Percentiles rank a stretch among this genome's conserved stretches.
Conservation (phyloP, 2,113 vertebrate genomes). For the Ptychochromis oligacanthus region DNA sequence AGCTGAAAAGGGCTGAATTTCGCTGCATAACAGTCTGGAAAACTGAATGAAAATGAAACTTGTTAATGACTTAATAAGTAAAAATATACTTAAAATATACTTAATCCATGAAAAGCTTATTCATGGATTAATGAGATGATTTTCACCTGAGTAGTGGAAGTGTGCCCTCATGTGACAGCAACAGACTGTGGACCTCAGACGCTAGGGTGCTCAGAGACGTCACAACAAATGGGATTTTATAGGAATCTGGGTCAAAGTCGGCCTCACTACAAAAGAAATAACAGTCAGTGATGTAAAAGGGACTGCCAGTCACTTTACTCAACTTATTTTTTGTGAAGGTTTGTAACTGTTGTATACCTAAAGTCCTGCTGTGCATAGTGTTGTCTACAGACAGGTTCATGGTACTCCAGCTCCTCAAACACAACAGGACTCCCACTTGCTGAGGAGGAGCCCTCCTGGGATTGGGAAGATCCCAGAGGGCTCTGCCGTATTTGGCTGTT, state of each 20-base stretch:
- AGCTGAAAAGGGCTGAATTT: constrained; percentile 86
- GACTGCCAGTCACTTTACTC: rapidly evolving
- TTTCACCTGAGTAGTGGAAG: constrained; percentile 93
- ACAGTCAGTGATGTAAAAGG: not conserved
- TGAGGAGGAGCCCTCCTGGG: constrained; percentile 86
- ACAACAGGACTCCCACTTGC: constrained; percentile 92
- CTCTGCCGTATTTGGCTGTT: constrained; percentile 92
- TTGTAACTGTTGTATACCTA: constrained; percentile 77
- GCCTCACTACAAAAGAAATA: constrained; percentile 82
- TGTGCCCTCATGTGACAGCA: constrained; percentile 95
- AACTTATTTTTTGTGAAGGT: not conserved
- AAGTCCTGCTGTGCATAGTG: constrained; percentile 88
- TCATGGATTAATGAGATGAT: not conserved
- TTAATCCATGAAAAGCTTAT: not conserved
- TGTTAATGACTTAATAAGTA: not conserved
- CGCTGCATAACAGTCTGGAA: constrained; percentile 92
- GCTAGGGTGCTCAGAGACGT: constrained; percentile 90
- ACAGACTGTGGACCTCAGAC: constrained; percentile 91
- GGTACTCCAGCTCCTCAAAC: constrained; percentile 96
- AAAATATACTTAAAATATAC: not conserved
- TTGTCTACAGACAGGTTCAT: constrained; percentile 91
- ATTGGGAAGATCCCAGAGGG: constrained; percentile 91
- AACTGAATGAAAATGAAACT: constrained; percentile 75
- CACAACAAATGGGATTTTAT: constrained; percentile 91
- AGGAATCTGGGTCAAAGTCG: constrained; percentile 96